Conservation (phyloP, 2,888 invertebrate genomes). For the Drosophila neotestacea region DNA sequence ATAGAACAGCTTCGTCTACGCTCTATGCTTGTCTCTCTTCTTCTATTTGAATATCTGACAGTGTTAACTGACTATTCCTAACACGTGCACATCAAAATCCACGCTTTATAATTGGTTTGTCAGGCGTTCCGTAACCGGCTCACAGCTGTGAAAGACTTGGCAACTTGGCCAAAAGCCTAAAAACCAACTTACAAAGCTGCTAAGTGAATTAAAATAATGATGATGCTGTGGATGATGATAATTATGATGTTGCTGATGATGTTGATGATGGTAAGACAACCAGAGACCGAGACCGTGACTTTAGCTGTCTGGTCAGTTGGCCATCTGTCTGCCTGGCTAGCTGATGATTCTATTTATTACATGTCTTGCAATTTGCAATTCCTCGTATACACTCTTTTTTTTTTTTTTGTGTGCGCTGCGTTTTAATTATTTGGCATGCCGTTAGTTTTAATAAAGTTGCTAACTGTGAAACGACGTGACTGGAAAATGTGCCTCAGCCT, state of each 20-base stretch:
- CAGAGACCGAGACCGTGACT: conserved; percentile 54
- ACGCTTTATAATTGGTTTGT: conserved; percentile 73
- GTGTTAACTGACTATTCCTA: conserved; percentile 35
- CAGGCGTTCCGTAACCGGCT: conserved; percentile 60
- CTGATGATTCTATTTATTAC: conserved; percentile 78
- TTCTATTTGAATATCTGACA: conserved; percentile 5
- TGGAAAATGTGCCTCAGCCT: conserved; percentile 48
- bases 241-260: conserved; percentile 30
- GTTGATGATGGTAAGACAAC: conserved; percentile 34
- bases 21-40: conserved; percentile 5
- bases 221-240: conserved; percentile 31
- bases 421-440: conserved; percentile 75
- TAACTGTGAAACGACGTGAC: conserved; percentile 79
- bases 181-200: conserved; percentile 57
- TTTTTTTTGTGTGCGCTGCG: conserved; percentile 48
- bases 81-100: conserved; percentile 64
- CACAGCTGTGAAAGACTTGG: conserved; percentile 29
- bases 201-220: conserved; percentile 77
- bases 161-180: conserved; percentile 34
- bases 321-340: conserved; percentile 18
- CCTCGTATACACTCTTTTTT: conserved; percentile 32
- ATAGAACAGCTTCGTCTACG: conserved; percentile 12
- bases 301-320: conserved; percentile 34
- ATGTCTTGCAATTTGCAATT: conserved; percentile 73
- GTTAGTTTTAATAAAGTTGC: conserved; percentile 80